A percentile compares a stretch with the other conserved stretches of the same genome.
phyloP scores from a whole-genome alignment of 1,140 invertebrate genomes.

The Danaus melanippus region DNA sequence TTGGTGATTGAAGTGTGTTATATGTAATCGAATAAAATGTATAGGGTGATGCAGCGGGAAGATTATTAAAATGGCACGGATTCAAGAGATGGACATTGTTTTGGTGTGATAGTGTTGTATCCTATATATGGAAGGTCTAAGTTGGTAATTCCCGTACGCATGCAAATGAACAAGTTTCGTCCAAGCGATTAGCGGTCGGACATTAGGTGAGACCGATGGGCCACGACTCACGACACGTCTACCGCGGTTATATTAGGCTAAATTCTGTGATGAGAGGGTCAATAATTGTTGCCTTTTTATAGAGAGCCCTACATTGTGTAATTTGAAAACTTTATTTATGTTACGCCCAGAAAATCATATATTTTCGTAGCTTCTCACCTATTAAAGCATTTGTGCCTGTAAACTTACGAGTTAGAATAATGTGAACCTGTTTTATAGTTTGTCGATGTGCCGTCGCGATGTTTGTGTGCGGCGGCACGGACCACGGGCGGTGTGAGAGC shows the following conservation, averaged over 20 bases:
- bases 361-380: constrained; percentile 61
- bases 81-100: constrained; percentile 57
- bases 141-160: constrained; percentile 57
- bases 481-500: constrained; percentile 26
- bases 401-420: constrained; percentile 33
- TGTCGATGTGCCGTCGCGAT: too few species aligned
- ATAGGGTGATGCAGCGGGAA: constrained; percentile 45
- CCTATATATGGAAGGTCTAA: constrained; percentile 64
- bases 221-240: constrained; percentile 23
- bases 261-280: constrained; percentile 42
- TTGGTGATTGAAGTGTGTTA: constrained; percentile 55
- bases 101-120: constrained; percentile 70
- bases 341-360: constrained; percentile 44
- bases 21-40: constrained; percentile 40
- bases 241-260: constrained; percentile 47
- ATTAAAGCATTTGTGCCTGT: constrained; percentile 55
- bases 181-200: constrained; percentile 34
- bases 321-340: constrained; percentile 36
- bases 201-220: constrained; percentile 1
- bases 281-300: constrained; percentile 21
- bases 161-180: constrained; percentile 38
- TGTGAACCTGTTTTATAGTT: constrained; percentile 35
- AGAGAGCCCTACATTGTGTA: constrained; percentile 23
- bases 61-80: constrained; percentile 36
- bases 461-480: too few species aligned